These are phyloP conservation scores for Motacilla tschutschensis DNA, from an alignment of 2,113 vertebrate genomes.

Conservation along the genomic window DNA sequence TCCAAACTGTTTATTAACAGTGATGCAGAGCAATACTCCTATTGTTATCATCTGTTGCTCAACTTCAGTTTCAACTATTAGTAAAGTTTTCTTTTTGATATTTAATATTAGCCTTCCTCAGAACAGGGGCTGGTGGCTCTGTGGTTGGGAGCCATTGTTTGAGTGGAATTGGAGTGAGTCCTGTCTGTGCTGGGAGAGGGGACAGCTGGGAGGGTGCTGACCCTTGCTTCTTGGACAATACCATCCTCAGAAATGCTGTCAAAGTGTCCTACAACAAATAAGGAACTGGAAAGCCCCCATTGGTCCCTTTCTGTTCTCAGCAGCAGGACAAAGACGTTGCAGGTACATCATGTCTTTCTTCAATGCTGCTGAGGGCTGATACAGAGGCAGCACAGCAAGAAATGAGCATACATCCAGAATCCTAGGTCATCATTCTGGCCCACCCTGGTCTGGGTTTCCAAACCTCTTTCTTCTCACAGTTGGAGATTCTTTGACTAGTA, in stretches of 20 bases:
- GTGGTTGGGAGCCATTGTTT: neutral
- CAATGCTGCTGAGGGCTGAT: neutral
- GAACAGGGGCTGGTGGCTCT: neutral
- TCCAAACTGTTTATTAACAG: slow-evolving; percentile 20
- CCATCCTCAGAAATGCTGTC: neutral
- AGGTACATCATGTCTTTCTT: fast-evolving
- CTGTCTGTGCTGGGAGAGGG: too few species aligned
- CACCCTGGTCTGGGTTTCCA: neutral
- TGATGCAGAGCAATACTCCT: slow-evolving; percentile 11
- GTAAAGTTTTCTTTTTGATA: neutral
- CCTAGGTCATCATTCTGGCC: neutral
- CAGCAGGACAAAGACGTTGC: neutral
- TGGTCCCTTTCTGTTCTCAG: neutral
- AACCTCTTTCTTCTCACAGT: neutral
- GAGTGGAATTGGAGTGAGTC: neutral
- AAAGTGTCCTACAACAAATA: neutral
- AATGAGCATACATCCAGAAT: neutral
- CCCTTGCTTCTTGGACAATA: neutral
- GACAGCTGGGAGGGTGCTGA: neutral
- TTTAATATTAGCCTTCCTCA: neutral
- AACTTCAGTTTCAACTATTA: neutral
- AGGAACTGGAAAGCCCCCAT: fast-evolving
- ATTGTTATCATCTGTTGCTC: neutral
- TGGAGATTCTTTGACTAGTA: neutral
- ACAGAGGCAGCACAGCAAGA: neutral